Evolutionary conservation across 2,113 vertebrate genomes (phyloP).

Genomic region (Trogon melanurus): DNA sequence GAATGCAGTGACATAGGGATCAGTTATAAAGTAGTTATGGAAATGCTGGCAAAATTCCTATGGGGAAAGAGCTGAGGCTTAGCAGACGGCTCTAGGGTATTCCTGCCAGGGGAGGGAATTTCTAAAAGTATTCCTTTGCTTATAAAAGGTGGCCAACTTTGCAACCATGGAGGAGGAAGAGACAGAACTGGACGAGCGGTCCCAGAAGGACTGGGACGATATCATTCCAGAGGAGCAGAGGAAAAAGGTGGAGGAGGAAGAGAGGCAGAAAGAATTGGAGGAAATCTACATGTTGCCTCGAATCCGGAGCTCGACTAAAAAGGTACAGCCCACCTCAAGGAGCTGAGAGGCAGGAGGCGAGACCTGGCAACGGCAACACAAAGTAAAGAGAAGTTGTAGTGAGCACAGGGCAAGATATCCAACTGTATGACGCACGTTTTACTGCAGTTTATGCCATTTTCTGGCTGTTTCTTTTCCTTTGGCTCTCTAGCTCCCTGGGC

Average conservation of each 20-base stretch:
- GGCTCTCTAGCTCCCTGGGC: not conserved
- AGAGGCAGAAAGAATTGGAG: slow-evolving; percentile 94
- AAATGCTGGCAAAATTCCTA: slow-evolving; percentile 40
- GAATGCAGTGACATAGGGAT: slow-evolving; percentile 24
- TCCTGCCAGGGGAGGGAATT: slow-evolving; percentile 8
- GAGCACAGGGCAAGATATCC: not conserved
- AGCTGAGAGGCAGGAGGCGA: not conserved
- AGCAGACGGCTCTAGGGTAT: slow-evolving; percentile 6
- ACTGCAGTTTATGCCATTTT: not conserved
- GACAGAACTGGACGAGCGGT: slow-evolving; percentile 84
- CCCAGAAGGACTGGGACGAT: slow-evolving; percentile 89
- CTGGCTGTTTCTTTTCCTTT: not conserved
- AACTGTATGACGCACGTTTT: not conserved
- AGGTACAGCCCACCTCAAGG: slow-evolving; percentile 70
- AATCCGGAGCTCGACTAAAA: slow-evolving; percentile 95
- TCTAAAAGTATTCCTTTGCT: slow-evolving; percentile 1
- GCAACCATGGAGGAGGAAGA: slow-evolving; percentile 93
- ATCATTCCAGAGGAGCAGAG: slow-evolving; percentile 96
- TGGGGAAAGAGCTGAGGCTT: slow-evolving; percentile 12
- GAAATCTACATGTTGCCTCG: slow-evolving; percentile 97
- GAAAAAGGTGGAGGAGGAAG: slow-evolving; percentile 91
- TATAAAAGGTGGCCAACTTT: slow-evolving; percentile 95
- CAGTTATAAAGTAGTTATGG: slow-evolving; percentile 30
- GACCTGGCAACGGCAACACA: not conserved
- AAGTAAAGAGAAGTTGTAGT: not conserved